Base-by-base conservation (phyloP, 1,140 invertebrate genomes). In the Achroia grisella region DNA sequence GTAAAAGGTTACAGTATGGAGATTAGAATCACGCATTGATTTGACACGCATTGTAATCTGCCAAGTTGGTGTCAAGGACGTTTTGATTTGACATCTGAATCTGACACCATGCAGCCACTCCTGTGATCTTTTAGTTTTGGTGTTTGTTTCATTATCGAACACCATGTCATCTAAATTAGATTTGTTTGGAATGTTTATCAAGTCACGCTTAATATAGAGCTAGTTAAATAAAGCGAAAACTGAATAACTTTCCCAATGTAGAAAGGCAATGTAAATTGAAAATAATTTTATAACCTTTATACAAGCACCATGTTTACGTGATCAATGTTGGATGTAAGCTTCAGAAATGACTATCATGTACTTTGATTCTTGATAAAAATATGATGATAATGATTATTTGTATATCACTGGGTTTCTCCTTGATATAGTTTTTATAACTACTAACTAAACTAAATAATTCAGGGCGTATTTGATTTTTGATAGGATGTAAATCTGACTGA, bases 1-100 rank as follows among this genome's bases (percentile, higher is more conserved):
- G 59, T 71, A 63, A 81, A 79, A 81, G 73, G 77, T 77, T 69
- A 77, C 71, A 59, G 44, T 81, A 78, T 78, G 77, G 56, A 77
- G 75, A 81, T 81, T 69, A 71, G 65, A 49, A 70, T 66, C 64
- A 70, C 60, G 72, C 48, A 36, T 54, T 60, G 28, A 55, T 74
- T 68, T 62, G 71, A 69, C 71, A 76, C 65, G 75, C 60, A 56
- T 55, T 47, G 46, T 44, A 30, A 47, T 65, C 65, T 74, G 65
- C 71, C 52, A 64, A 52, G 60, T 55, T 67, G 33, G 68, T 77
- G 69, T 74, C 71, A 77, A 77, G 76, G 73, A 56, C 60, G 49
- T n/a, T n/a, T n/a, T 40, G 35, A 62, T 71, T 70, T 65, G 64
- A 66, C 66, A 67, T 72, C 63, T 62, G 69, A 69, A 56, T 9